Base-by-base conservation (phyloP, 2,888 invertebrate genomes). In the Sylvicola cinctus region DNA sequence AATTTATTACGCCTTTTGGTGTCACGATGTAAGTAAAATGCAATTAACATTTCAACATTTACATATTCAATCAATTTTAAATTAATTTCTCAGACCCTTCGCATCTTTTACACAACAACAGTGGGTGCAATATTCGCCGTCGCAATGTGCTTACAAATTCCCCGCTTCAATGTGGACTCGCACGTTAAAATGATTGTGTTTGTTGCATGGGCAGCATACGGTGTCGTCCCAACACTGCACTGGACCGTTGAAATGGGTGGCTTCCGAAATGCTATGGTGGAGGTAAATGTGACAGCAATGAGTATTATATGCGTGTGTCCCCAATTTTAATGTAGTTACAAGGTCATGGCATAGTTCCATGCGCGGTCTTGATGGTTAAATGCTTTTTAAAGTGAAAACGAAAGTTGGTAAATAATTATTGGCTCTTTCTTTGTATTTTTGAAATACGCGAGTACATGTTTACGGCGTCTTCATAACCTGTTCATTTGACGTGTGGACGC, bases 1-100 rank as follows among this genome's bases (percentile, higher is more conserved):
- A 35, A 83, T 95, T 42, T 91, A 95, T 58, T 91, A 90, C 54
- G 91, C 91, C 10, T 95, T 91, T 60, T 91, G 90, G 79, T 95
- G 93, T 58, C 76, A 87, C 54, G 70, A 73, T 61, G 88, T 87
- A 63, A 70, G 68, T 65, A 33, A 32, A 16, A 8, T 25, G 7
- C 7, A 8, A 25, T 25, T 25, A 25, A 25, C n/a, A n/a, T n/a
- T n/a, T n/a, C n/a, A n/a, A n/a, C n/a, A n/a, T n/a, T 8, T 25
- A 11, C 7, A 25, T 25, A 25, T 11, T 25, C 25, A 25, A 25
- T 8, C 7, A 11, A 25, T 8, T 25, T 25, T 25, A 8, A 25
- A 25, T 25, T 25, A 25, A 25, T 25, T 25, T 25, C 25, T 8
- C 25, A 83, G 80, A 69, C 69, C 41, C 66, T 83, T 52, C 70